Base-by-base conservation (phyloP, 2,797 vertebrate genomes). In the Fundulus diaphanus region DNA sequence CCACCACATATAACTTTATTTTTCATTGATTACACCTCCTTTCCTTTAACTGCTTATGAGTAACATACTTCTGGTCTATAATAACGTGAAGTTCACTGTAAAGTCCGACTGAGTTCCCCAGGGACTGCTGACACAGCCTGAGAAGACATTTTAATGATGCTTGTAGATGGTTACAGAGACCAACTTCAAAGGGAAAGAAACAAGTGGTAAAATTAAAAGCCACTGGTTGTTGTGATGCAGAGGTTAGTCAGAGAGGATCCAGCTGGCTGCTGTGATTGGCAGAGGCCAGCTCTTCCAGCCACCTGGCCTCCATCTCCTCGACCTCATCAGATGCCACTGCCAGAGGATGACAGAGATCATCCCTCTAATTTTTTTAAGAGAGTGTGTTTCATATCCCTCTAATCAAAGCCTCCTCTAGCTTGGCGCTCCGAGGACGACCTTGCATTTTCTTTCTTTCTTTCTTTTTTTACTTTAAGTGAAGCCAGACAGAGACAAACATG, bases 331-430 rank as follows among this genome's bases (percentile, higher is more conserved):
- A 85, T 88, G 89, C 89, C 92, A 92, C 84, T 88, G 89, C 89
- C 92, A 92, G 86, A 91, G 85, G 76, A 88, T 90, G 88, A 92
- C 91, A 89, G 79, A 89, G 82, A 92, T 83, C 81, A 92, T 88
- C 91, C 86, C 86, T 91, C 82, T 91, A 81, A 86, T 90, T 87
- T 71, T 31, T 42, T 48, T 37, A 35, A 16, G 78, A 79, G 72
- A 88, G 85, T 79, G 85, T 89, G 91, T 91, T 91, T 92, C 89
- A 90, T 85, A 86, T 91, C 89, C 91, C 85, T 94, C 83, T 93
- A 95, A 96, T 96, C 94, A 94, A 90, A 95, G 86, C 89, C 93
- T 90, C 51, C 83, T 91, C 88, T 76, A 79, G 74, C 79, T 80
- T 72, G 81, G 77, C 89, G 86, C 87, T 82, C 87, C 83, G 88